Conservation (phyloP, 2,888 invertebrate genomes). For the Cyclophora punctaria region DNA sequence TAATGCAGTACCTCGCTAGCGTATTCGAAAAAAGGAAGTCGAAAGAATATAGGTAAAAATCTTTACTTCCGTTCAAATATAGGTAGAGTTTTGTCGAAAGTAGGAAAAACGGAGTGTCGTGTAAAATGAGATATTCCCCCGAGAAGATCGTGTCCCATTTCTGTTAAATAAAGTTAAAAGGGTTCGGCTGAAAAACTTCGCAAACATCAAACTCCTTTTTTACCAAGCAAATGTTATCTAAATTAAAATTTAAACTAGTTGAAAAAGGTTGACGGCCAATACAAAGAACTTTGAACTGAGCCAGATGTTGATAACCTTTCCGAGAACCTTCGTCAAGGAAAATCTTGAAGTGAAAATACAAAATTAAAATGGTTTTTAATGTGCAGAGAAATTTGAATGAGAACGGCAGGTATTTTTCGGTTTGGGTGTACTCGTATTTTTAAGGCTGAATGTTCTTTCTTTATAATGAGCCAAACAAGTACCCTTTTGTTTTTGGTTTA, state of each 20-base stretch:
- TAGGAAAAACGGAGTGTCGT: slow-evolving; percentile 37
- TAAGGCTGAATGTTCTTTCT: too few species aligned
- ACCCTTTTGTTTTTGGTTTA: too few species aligned
- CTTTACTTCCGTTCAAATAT: background rate
- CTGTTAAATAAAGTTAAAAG: slow-evolving; percentile 61
- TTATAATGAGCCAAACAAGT: too few species aligned
- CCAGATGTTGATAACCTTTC: slow-evolving; percentile 5
- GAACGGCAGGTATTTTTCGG: too few species aligned
- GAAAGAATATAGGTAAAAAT: slow-evolving; percentile 7
- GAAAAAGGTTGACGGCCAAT: slow-evolving; percentile 8
- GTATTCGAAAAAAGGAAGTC: background rate
- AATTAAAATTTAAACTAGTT: slow-evolving; percentile 26
- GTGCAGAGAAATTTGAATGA: background rate
- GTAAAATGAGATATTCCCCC: slow-evolving; percentile 43
- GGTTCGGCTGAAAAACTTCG: slow-evolving; percentile 36
- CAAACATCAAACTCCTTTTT: slow-evolving; percentile 5
- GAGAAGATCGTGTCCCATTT: slow-evolving; percentile 45
- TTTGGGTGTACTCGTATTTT: too few species aligned
- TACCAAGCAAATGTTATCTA: slow-evolving; percentile 24
- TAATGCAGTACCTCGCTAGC: too few species aligned
- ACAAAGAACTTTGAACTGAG: slow-evolving; percentile 3
- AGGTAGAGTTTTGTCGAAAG: background rate
- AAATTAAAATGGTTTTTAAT: background rate
- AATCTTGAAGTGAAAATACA: background rate
- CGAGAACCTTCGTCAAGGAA: slow-evolving; percentile 5